phyloP scores from a whole-genome alignment of 92 coral and sea anemone genomes.

The Porites lobata region DNA sequence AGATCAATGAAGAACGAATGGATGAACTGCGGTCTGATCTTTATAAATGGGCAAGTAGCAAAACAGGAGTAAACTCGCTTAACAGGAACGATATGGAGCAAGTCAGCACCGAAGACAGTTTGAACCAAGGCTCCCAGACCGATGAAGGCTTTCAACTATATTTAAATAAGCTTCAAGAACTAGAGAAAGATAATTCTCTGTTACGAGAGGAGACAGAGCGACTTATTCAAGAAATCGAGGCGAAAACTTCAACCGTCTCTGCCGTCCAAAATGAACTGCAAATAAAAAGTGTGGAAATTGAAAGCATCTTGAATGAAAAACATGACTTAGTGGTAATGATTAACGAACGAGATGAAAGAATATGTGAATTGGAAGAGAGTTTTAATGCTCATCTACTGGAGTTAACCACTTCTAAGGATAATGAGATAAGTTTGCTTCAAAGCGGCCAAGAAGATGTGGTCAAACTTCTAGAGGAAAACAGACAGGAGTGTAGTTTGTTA shows the following conservation, averaged over 20 bases:
- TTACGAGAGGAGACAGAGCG: conserved; percentile 81
- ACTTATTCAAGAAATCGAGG: conserved; percentile 71
- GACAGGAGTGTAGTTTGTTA: conserved; percentile 67
- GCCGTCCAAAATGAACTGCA: conserved; percentile 69
- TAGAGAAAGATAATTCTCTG: conserved; percentile 80
- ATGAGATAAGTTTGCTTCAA: conserved; percentile 73
- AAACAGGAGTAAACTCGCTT: neutral
- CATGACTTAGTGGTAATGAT: conserved; percentile 75
- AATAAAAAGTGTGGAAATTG: conserved; percentile 67
- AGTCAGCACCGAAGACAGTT: conserved; percentile 37
- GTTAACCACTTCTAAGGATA: conserved; percentile 69
- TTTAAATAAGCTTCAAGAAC: conserved; percentile 64
- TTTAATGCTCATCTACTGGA: conserved; percentile 82
- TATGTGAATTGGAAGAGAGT: conserved; percentile 88
- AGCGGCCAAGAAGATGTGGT: conserved; percentile 76
- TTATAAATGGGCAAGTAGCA: conserved; percentile 61
- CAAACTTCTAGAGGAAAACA: conserved; percentile 80
- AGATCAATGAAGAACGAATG: conserved; percentile 59
- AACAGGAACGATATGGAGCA: neutral
- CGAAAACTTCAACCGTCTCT: conserved; percentile 60
- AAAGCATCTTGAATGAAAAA: conserved; percentile 64
- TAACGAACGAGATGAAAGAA: conserved; percentile 81
- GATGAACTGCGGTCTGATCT: conserved; percentile 62
- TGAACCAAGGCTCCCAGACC: conserved; percentile 64
- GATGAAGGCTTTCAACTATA: conserved; percentile 60